Conservation (phyloP, 2,797 vertebrate genomes). For the Coreius guichenoti region DNA sequence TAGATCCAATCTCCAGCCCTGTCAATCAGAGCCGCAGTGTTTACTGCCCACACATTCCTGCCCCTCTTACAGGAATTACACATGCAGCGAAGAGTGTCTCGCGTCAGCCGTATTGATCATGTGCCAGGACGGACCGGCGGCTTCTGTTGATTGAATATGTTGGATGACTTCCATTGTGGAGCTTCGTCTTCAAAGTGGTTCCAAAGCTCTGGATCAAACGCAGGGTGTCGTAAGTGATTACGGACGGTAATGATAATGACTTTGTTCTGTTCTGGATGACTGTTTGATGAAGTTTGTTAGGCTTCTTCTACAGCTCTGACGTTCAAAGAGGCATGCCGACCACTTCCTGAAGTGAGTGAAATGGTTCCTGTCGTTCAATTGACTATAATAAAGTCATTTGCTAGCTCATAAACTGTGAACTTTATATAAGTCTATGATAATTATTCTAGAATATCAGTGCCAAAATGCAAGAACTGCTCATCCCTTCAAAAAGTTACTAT, state of each 20-base stretch:
- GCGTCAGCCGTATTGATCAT: conserved; percentile 58
- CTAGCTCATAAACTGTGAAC: conserved; percentile 11
- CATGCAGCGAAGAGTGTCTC: conserved; percentile 53
- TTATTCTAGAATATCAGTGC: background rate
- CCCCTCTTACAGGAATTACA: conserved; percentile 57
- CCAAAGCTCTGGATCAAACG: conserved; percentile 48
- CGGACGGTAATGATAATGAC: conserved; percentile 45
- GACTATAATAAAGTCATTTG: conserved; percentile 1
- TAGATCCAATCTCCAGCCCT: conserved; percentile 61
- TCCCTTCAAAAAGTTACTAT: background rate
- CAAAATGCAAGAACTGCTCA: background rate
- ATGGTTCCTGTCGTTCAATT: conserved; percentile 13
- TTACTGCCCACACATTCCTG: conserved; percentile 55
- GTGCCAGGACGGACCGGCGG: conserved; percentile 45
- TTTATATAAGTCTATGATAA: conserved; percentile 7
- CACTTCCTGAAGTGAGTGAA: conserved; percentile 24
- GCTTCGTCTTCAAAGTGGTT: conserved; percentile 59
- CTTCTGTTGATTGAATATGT: conserved; percentile 50
- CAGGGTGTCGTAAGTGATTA: conserved; percentile 51
- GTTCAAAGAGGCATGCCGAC: conserved; percentile 20
- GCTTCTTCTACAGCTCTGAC: background rate
- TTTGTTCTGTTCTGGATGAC: conserved; percentile 48
- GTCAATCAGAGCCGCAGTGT: conserved; percentile 56
- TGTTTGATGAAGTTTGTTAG: conserved; percentile 15
- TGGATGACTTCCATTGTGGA: conserved; percentile 51